phyloP scores from a whole-genome alignment of 1,140 invertebrate genomes.

The Halesus radiatus region DNA sequence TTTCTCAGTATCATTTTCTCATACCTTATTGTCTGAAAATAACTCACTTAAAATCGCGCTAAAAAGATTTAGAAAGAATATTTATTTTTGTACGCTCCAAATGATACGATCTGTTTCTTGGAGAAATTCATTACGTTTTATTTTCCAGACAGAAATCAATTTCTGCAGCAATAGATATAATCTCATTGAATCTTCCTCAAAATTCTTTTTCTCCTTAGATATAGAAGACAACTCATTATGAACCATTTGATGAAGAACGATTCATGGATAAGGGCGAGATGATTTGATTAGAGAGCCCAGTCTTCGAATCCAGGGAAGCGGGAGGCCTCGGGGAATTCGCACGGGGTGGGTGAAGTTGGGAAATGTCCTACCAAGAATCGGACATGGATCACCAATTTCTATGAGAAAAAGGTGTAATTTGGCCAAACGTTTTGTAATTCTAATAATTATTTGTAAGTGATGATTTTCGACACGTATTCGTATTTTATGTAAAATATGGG shows the following conservation, averaged over 20 bases:
- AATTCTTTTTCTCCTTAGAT: not conserved
- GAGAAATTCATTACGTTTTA: no score
- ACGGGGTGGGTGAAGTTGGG: not conserved
- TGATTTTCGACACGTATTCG: not conserved
- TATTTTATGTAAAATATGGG: no score
- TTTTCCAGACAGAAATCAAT: no score
- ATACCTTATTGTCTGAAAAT: no score
- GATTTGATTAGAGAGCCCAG: slow-evolving; percentile 2
- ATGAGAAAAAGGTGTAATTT: slow-evolving; percentile 9
- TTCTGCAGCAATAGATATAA: no score
- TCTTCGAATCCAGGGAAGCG: not conserved
- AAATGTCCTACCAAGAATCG: not conserved
- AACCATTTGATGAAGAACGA: slow-evolving; percentile 18
- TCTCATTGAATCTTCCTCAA: no score
- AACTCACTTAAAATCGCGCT: no score
- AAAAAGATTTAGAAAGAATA: no score
- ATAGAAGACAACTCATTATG: slow-evolving; percentile 1
- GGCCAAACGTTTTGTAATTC: not conserved
- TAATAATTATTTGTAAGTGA: not conserved
- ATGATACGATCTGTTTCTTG: no score
- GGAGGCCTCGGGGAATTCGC: not conserved
- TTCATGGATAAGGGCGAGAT: slow-evolving; percentile 1
- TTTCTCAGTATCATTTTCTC: no score
- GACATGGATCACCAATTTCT: slow-evolving; percentile 13
- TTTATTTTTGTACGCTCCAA: no score